Evolutionary conservation across 2,888 invertebrate species (phyloP).

Genomic region (Troides helena): DNA sequence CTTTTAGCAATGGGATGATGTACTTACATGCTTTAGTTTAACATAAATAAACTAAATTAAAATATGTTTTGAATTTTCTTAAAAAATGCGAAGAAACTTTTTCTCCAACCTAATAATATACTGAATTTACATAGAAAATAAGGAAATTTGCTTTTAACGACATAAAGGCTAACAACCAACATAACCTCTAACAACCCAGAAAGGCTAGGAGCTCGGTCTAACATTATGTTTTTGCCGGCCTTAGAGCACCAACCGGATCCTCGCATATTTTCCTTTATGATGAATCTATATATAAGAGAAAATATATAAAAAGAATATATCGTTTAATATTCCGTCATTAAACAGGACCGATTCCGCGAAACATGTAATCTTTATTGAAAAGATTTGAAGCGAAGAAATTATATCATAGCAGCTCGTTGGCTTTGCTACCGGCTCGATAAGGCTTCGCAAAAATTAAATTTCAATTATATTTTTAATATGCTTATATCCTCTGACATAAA

Average conservation of each 20-base stretch:
- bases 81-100: too few species aligned
- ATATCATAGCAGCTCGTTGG: neutral
- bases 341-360: neutral
- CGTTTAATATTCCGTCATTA: neutral
- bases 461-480: neutral
- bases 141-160: neutral
- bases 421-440: neutral
- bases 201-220: conserved; percentile 20
- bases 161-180: conserved; percentile 2
- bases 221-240: conserved; percentile 23
- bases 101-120: neutral
- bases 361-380: neutral
- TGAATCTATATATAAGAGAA: neutral
- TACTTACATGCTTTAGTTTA: too few species aligned
- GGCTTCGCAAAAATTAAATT: neutral
- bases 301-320: neutral
- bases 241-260: conserved; percentile 13
- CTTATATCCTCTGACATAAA: too few species aligned
- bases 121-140: neutral
- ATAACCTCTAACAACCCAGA: conserved; percentile 18
- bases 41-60: too few species aligned
- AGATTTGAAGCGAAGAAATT: neutral
- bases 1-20: too few species aligned
- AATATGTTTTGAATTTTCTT: too few species aligned
- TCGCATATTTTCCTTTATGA: conserved; percentile 21